phyloP scores from a whole-genome alignment of 2,888 invertebrate species.

The Mimas tiliae region DNA sequence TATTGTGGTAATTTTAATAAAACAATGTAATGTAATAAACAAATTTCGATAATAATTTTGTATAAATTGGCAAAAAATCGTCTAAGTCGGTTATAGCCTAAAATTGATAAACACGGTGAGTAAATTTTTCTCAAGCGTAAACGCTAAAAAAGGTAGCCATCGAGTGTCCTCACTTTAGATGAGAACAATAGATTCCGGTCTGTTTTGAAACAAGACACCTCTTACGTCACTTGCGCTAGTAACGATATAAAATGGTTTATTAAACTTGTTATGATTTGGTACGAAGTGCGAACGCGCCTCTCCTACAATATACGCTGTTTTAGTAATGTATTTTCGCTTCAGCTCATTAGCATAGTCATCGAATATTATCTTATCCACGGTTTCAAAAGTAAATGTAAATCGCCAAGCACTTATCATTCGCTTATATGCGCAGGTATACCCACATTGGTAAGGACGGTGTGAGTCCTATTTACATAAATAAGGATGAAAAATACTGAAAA shows the following conservation, averaged over 20 bases:
- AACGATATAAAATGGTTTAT: conserved; percentile 46
- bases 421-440: conserved; percentile 5
- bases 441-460: not conserved
- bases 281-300: conserved; percentile 40
- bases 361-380: conserved; percentile 29
- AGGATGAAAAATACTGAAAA: conserved; percentile 29
- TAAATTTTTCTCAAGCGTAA: conserved; percentile 40
- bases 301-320: conserved; percentile 34
- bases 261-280: conserved; percentile 39
- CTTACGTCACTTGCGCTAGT: conserved; percentile 54
- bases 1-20: too few relatives aligned
- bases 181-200: conserved; percentile 54
- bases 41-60: too few relatives aligned
- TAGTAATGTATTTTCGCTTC: conserved; percentile 50
- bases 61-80: too few relatives aligned
- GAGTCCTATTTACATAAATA: not conserved
- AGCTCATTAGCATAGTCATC: conserved; percentile 40
- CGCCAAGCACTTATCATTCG: conserved; percentile 34
- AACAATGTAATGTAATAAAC: too few relatives aligned
- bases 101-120: not conserved
- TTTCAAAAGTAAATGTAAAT: conserved; percentile 30
- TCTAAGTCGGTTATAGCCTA: not conserved
- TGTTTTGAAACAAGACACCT: conserved; percentile 59
- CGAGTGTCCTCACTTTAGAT: conserved; percentile 50
- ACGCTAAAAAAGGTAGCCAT: conserved; percentile 43